Conservation (phyloP, 2,797 vertebrate species). For the Gymnopithys bicolor region DNA sequence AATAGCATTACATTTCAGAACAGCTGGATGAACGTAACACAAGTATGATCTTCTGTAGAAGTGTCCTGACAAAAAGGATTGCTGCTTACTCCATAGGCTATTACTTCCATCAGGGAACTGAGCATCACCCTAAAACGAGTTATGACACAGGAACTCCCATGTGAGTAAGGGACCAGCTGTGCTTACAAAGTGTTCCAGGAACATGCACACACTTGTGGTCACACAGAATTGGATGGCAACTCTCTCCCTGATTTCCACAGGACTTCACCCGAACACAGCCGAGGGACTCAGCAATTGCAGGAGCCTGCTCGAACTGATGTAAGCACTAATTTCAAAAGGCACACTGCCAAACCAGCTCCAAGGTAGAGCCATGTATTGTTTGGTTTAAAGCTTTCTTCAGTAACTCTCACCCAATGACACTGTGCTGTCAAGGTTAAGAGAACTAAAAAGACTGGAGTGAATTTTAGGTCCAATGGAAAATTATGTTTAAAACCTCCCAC, state of each 20-base stretch:
- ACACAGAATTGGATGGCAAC: not conserved
- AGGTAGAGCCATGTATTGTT: not conserved
- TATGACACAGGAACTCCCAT: not conserved
- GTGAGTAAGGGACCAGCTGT: not conserved
- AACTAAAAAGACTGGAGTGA: not conserved
- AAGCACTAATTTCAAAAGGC: not conserved
- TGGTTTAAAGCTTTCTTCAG: not conserved
- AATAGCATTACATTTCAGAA: slow-evolving; percentile 73
- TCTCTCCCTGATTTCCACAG: not conserved
- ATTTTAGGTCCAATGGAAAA: not conserved
- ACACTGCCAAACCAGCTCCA: not conserved
- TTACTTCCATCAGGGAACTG: not conserved
- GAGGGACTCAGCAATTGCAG: not conserved
- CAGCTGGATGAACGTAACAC: slow-evolving; percentile 35
- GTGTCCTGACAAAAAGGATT: not conserved
- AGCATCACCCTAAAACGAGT: not conserved
- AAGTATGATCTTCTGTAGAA: slow-evolving; percentile 7
- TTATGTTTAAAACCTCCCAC: not conserved
- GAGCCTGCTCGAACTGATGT: not conserved
- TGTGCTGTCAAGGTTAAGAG: not conserved
- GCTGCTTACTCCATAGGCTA: not conserved
- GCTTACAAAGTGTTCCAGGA: not conserved
- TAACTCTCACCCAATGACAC: not conserved
- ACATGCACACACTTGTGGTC: not conserved
- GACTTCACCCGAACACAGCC: not conserved